A percentile compares a stretch with the other conserved stretches of the same genome.
Evolutionary conservation across 2,113 vertebrate species (phyloP).

Genomic region (Lichenostomus cassidix): DNA sequence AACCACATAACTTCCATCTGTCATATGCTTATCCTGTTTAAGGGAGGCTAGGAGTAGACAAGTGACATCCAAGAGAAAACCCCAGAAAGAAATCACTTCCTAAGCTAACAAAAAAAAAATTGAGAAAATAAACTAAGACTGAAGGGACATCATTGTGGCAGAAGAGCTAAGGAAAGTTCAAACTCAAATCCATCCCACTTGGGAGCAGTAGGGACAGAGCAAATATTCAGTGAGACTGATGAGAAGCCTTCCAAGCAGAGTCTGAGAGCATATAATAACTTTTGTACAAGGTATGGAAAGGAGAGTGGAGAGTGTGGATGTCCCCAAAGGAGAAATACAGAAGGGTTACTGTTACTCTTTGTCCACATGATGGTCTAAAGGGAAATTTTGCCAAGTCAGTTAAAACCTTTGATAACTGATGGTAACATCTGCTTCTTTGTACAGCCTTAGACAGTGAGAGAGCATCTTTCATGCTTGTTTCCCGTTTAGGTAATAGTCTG

Average conservation of each 20-base stretch:
- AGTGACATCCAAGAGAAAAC: neutral
- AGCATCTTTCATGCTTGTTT: accelerated
- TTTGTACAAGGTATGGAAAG: neutral
- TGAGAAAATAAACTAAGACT: neutral
- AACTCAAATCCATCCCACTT: neutral
- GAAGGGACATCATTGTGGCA: neutral
- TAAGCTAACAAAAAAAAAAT: neutral
- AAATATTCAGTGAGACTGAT: neutral
- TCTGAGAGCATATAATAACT: neutral
- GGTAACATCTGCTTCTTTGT: neutral
- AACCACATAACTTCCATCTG: conserved; percentile 6
- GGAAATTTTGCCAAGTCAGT: neutral
- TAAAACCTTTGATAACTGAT: neutral
- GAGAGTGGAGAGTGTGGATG: neutral
- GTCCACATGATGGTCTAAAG: neutral
- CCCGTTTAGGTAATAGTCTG: neutral
- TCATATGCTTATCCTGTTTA: neutral
- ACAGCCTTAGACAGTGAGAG: neutral
- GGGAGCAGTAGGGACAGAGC: neutral
- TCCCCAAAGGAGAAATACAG: neutral
- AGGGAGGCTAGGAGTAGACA: neutral
- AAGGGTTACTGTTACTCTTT: neutral
- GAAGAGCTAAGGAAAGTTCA: conserved; percentile 8
- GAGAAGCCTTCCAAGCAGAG: neutral
- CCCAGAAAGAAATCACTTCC: neutral